phyloP scores from a whole-genome alignment of 2,797 vertebrate genomes.

The Lepidocolaptes lacrymiger region DNA sequence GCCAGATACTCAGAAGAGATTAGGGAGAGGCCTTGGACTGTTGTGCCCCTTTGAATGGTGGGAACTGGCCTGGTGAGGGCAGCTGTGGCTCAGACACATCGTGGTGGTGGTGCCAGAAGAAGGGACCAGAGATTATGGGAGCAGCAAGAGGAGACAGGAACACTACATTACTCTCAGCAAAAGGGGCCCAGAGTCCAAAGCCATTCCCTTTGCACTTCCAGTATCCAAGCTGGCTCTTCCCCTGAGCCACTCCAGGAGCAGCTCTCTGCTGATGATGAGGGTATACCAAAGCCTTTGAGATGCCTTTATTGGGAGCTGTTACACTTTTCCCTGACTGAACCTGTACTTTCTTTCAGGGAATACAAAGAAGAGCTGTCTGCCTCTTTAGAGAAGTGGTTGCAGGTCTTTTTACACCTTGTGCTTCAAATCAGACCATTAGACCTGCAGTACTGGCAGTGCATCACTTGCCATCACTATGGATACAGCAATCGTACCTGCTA shows the following conservation, averaged over 20 bases:
- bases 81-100: neutral
- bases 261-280: neutral
- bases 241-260: neutral
- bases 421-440: neutral
- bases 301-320: neutral
- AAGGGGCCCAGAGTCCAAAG: neutral
- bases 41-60: neutral
- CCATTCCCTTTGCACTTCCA: neutral
- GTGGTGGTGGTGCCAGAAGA: neutral
- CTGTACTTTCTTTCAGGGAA: neutral
- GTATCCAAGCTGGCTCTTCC: neutral
- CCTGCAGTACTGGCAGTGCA: neutral
- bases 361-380: neutral
- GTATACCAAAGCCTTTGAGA: neutral
- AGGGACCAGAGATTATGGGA: neutral
- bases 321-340: accelerated
- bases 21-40: neutral
- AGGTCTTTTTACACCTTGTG: neutral
- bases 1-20: neutral
- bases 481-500: neutral
- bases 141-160: neutral
- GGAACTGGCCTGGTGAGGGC: neutral
- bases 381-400: neutral
- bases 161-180: neutral
- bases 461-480: neutral